phyloP scores from a whole-genome alignment of 1,140 invertebrate species.

The Doryteuthis pealeii region DNA sequence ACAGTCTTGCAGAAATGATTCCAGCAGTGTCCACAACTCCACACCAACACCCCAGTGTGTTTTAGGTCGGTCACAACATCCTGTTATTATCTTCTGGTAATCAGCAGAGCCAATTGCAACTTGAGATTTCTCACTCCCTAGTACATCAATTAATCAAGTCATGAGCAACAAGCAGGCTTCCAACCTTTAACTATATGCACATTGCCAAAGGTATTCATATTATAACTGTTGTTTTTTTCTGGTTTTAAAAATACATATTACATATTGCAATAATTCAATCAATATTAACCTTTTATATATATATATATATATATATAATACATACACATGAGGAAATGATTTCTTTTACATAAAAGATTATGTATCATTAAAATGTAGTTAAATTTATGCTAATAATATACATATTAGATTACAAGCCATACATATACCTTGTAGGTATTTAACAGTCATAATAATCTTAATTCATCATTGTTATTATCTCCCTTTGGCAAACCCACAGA shows the following conservation, averaged over 20 bases:
- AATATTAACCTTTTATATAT: neutral
- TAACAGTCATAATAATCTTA: neutral
- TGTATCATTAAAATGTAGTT: no score
- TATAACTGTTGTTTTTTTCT: neutral
- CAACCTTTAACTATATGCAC: neutral
- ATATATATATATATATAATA: neutral
- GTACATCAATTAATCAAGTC: slow-evolving; percentile 1
- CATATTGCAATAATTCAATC: neutral
- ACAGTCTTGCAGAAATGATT: slow-evolving; percentile 3
- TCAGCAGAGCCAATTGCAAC: neutral
- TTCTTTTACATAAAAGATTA: no score
- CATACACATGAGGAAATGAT: neutral
- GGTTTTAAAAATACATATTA: neutral
- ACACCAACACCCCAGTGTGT: neutral
- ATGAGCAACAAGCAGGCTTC: neutral
- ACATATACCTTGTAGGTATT: neutral
- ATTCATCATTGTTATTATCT: neutral
- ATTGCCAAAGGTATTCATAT: neutral
- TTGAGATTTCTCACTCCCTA: neutral
- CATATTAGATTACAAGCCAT: neutral
- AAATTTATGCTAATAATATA: neutral
- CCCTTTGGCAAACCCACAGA: neutral
- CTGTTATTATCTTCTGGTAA: neutral
- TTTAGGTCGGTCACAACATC: neutral
- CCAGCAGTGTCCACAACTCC: slow-evolving; percentile 5